Conservation (phyloP, 2,888 invertebrate species). For the Phymatocera aterrima region DNA sequence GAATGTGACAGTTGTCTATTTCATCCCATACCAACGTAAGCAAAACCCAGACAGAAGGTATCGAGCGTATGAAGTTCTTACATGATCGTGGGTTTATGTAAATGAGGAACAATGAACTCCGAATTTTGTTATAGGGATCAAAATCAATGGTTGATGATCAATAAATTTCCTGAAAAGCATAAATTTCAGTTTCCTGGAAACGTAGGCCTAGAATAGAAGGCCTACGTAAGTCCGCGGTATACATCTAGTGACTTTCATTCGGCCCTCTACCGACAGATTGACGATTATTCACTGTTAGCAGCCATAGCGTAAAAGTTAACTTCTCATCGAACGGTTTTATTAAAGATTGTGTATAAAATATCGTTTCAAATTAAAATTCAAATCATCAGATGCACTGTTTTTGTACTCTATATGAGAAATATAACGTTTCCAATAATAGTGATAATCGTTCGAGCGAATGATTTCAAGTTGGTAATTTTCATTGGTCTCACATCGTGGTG, state of each 20-base stretch:
- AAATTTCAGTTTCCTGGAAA: neutral
- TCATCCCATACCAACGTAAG: neutral
- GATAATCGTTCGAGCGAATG: neutral
- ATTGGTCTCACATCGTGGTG: neutral
- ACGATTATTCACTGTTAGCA: neutral
- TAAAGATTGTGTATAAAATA: neutral
- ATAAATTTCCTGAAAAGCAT: neutral
- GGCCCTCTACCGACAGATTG: neutral
- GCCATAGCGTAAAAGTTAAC: neutral
- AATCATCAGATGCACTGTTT: neutral
- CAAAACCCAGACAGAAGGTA: neutral
- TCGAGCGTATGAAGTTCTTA: neutral
- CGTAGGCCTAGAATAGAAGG: neutral
- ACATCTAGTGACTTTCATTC: neutral
- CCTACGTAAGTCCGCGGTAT: neutral
- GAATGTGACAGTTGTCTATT: slow-evolving; percentile 19
- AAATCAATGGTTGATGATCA: neutral
- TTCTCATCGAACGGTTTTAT: neutral
- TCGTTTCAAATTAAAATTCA: neutral
- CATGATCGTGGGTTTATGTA: too few species aligned
- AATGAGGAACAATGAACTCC: neutral
- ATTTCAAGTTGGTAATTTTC: neutral
- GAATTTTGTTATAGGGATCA: neutral
- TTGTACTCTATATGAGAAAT: neutral
- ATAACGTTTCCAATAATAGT: too few species aligned